These are phyloP conservation scores for Vollenhovia emeryi DNA, from an alignment of 1,140 invertebrate species.

Conservation along the genomic window DNA sequence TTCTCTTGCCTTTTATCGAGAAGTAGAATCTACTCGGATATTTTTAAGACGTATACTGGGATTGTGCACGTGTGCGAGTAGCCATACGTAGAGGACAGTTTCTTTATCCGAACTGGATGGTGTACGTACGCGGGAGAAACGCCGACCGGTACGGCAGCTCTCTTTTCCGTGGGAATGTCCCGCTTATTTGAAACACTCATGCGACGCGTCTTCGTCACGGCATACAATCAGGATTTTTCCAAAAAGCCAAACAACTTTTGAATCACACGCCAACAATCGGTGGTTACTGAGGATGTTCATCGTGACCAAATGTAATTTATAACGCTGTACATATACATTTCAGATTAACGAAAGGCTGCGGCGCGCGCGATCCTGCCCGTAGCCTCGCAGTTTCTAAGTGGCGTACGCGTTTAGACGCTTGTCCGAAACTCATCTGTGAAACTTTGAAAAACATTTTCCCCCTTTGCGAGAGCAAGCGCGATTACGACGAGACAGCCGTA, in stretches of 20 bases:
- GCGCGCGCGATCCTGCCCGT: background rate
- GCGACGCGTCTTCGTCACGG: background rate
- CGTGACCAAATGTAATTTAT: slow-evolving; percentile 43
- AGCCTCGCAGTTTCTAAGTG: background rate
- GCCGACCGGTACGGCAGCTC: slow-evolving; percentile 22
- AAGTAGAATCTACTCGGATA: slow-evolving; percentile 72
- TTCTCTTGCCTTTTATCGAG: slow-evolving; percentile 75
- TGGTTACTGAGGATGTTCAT: background rate
- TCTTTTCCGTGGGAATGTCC: background rate
- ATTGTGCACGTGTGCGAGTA: slow-evolving; percentile 68
- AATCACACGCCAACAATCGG: background rate
- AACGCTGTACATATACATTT: background rate
- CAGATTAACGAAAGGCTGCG: slow-evolving; percentile 9
- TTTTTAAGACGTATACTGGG: slow-evolving; percentile 73
- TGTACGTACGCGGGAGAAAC: slow-evolving; percentile 21
- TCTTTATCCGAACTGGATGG: slow-evolving; percentile 53
- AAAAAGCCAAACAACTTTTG: background rate
- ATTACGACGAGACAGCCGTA: slow-evolving; percentile 39
- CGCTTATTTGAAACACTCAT: background rate
- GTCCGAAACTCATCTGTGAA: background rate
- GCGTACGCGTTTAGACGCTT: background rate
- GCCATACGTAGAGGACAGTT: slow-evolving; percentile 66
- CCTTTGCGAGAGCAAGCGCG: background rate
- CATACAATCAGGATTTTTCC: background rate
- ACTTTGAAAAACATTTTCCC: background rate